Evolutionary conservation across 2,113 vertebrate species (phyloP).

Genomic region (Scophthalmus maximus): DNA sequence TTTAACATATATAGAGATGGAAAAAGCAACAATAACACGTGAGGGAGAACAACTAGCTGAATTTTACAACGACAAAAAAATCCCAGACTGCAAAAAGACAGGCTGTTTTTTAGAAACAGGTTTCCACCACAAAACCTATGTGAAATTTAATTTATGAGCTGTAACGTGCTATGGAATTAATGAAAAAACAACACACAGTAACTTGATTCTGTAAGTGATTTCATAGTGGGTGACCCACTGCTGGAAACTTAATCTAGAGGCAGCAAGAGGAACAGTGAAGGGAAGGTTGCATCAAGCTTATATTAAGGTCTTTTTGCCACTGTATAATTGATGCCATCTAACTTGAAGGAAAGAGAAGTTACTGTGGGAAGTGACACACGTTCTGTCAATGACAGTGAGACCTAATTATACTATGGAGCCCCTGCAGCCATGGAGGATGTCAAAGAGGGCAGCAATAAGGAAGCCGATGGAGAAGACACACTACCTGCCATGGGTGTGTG

Average conservation of each 20-base stretch:
- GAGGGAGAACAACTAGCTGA: conserved; percentile 12
- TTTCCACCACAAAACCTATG: conserved; percentile 7
- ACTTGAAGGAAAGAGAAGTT: conserved; percentile 69
- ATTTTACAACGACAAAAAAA: neutral
- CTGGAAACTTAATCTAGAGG: conserved; percentile 38
- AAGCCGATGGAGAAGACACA: conserved; percentile 61
- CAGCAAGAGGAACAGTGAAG: conserved; percentile 35
- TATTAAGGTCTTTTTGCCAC: conserved; percentile 65
- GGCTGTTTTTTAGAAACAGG: too few relatives aligned
- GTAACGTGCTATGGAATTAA: conserved; percentile 34
- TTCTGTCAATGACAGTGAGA: conserved; percentile 78
- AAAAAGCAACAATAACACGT: conserved; percentile 20
- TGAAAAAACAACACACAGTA: conserved; percentile 21
- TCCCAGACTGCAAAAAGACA: neutral
- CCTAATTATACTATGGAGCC: conserved; percentile 79
- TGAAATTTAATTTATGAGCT: conserved; percentile 25
- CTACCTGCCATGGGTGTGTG: conserved; percentile 54
- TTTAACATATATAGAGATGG: conserved; percentile 36
- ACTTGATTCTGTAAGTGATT: conserved; percentile 22
- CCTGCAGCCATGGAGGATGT: conserved; percentile 74
- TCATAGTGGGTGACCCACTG: conserved; percentile 6
- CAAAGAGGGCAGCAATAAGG: conserved; percentile 75
- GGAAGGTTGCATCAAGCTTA: conserved; percentile 62
- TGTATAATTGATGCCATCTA: conserved; percentile 76
- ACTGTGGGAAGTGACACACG: conserved; percentile 64